Evolutionary conservation across 2,113 vertebrate species (phyloP).

Genomic region (Merops nubicus): DNA sequence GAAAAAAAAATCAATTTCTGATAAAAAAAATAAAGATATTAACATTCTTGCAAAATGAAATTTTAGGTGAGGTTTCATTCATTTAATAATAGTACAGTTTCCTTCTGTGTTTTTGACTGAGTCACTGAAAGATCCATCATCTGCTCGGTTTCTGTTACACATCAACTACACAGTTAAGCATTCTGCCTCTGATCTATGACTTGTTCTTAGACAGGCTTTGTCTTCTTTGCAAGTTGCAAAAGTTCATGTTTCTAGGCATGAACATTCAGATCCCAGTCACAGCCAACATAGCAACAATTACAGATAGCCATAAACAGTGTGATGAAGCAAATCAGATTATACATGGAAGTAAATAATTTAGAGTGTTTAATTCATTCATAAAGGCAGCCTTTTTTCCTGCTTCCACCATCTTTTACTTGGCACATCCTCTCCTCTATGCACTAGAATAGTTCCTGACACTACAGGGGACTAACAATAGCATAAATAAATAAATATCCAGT

Average conservation of each 20-base stretch:
- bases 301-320: not conserved
- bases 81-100: not conserved
- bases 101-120: not conserved
- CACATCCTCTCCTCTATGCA: not conserved
- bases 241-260: not conserved
- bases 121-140: not conserved
- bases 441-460: not conserved
- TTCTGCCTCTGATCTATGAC: not conserved
- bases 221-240: not conserved
- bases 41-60: not conserved
- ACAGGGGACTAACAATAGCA: not conserved
- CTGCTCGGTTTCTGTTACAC: not conserved
- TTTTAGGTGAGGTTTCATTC: not conserved
- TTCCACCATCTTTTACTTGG: not conserved
- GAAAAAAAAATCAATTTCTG: not conserved
- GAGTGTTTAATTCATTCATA: not conserved
- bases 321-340: not conserved
- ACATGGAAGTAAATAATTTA: not conserved
- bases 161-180: not conserved
- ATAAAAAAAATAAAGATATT: not conserved
- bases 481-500: conserved; percentile 50
- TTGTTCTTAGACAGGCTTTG: not conserved
- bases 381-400: not conserved
- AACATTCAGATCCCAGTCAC: not conserved
- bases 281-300: not conserved